Evolutionary conservation across 1,140 invertebrate species (phyloP), one percentile per base, ranked within the genome.

Genomic region (Drosophila lacertosa): DNA sequence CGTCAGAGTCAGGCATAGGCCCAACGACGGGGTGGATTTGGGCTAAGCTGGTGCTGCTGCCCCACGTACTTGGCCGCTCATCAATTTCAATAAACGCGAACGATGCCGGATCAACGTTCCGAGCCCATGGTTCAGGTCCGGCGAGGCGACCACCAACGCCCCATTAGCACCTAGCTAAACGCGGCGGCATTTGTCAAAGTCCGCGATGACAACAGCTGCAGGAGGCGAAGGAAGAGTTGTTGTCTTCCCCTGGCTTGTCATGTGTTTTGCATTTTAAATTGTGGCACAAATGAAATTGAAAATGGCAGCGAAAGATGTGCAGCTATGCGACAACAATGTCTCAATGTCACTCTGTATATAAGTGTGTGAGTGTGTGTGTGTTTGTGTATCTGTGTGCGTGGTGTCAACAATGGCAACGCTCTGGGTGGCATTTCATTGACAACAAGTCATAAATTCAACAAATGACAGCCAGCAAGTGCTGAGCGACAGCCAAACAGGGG

Each of bases 211-310:
- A 71, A 32, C 13, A 4, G 22, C 1, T n/a, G 22, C n/a, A 2
- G n/a, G 24, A 4, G 44, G 1, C 4, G 9, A 13, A 11, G n/a
- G 45, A 13, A 57, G 50, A 24, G 32, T 5, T 33, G 10, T 11
- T n/a, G 26, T n/a, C 26, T n/a, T 5, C 15, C 11, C 33, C 6
- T 24, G 47, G 18, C 15, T 33, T 67, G 60, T 39, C 68, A 75
- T 84, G 81, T 81, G 81, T 86, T 84, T 84, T 84, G 81, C 81
- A 84, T 84, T 86, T 86, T 86, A 84, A 84, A 84, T 84, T 84
- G 81, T 80, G 72, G 44, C 72, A 86, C 81, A 84, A 84, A 80
- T 69, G 81, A 84, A 84, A 84, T 84, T 84, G 81, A 84, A 84
- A 84, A 86, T 84, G 81, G 81, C 81, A 81, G 81, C 77, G 57